Conservation (phyloP, 2,113 vertebrate genomes). For the Proterorhinus semilunaris region DNA sequence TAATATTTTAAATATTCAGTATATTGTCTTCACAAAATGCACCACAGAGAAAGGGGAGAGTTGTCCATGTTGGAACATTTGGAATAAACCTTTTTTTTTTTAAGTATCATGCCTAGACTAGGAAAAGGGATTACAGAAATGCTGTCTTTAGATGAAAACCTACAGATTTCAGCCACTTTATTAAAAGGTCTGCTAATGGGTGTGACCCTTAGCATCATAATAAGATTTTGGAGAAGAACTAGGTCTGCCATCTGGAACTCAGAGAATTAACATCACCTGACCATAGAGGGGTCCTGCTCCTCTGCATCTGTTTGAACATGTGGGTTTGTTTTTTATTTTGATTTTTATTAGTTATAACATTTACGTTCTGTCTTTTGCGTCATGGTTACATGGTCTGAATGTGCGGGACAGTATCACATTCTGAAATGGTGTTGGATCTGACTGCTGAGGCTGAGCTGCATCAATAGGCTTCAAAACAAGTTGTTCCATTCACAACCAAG, state of each 20-base stretch:
- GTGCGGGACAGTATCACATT: not conserved
- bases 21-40: not conserved
- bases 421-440: not conserved
- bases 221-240: not conserved
- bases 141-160: not conserved
- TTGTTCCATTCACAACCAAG: conserved; percentile 13
- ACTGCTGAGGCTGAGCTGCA: not conserved
- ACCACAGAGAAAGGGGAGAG: not conserved
- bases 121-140: not conserved
- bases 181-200: not conserved
- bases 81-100: too few relatives aligned
- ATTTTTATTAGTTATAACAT: conserved; percentile 16
- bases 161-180: not conserved
- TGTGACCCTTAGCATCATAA: conserved; percentile 6
- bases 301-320: not conserved
- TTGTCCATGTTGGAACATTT: not conserved
- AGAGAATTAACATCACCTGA: not conserved
- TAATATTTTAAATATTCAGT: not conserved
- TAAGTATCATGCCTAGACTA: too few relatives aligned
- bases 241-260: not conserved
- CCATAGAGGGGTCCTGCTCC: not conserved
- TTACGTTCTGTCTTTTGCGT: not conserved
- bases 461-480: not conserved
- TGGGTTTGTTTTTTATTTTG: not conserved
- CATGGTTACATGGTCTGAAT: not conserved